Evolutionary conservation across 1,140 invertebrate genomes (phyloP), one percentile per base, ranked within the genome.

Genomic region (Musca vetustissima): DNA sequence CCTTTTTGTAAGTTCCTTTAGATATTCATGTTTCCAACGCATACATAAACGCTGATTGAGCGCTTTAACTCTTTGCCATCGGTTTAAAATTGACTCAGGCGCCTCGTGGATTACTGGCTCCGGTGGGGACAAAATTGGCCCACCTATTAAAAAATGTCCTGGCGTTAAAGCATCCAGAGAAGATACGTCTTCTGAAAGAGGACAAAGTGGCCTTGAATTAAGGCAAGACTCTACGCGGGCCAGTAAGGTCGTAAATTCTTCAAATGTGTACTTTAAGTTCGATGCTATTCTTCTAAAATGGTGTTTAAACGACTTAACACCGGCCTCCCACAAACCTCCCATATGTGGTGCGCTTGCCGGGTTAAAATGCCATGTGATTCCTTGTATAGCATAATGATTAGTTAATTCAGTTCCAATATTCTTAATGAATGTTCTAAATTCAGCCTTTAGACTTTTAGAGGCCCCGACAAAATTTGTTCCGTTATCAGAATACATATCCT

Each of bases 211-310:
- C 2, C 74, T 22, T 1, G 70, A 74, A 48, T 73, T 79, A 11
- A 77, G 77, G 28, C 73, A 24, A 17, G 69, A 67, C 50, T 79
- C 79, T 8, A 76, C 69, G 3, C 55, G 49, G 36, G 50, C 17
- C 25, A 69, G 21, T 9, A 65, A 13, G 2, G 49, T 69, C 6
- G 8, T 14, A n/a, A 65, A 43, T 21, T 69, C 71, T 22, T 71
- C 69, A 25, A 36, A 53, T 14, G 68, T 70, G 14, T 65, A 49
- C 9, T 19, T 28, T 7, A 36, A 36, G 28, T 24, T 47, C 14
- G 24, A 48, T 15, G 64, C 22, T n/a, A 47, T 25, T 36, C 47
- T 43, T 1, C 32, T 32, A 2, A 28, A 36, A 14, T 59, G 49
- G 19, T 19, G n/a, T 19, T 50, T 50, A 7, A 17, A n/a, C 1